Base-by-base conservation (phyloP, 2,113 vertebrate genomes). In the Tragulus kanchil region DNA sequence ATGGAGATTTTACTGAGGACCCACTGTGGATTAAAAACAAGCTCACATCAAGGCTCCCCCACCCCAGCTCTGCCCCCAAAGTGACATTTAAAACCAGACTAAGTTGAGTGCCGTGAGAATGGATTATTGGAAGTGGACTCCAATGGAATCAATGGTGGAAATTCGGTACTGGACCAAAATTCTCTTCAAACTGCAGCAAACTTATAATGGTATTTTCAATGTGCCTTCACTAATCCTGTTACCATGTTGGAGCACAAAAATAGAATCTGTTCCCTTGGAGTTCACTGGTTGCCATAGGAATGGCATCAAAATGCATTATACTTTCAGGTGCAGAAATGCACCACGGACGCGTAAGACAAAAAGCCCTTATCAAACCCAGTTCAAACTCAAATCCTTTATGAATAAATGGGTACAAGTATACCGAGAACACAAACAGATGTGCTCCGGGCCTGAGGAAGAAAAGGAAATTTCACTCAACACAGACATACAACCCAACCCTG, bases 231-330 rank as follows among this genome's bases (percentile, higher is more conserved):
- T 90, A 96, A 94, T 97, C 83, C 86, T 89, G 73, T 96, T 96
- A 96, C 83, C 94, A 94, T 52, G 45, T 81, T 90, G 91, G 45
- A 95, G 92, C n/a, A 97, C 88, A 89, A 96, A 98, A 95, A 97
- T 91, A 96, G 85, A 96, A 89, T 89, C 48, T 95, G 87, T 93
- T 95, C 48, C 96, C 93, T 96, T 97, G 86, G 91, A 96, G 48
- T 97, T 96, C 93, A 97, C 59, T 28, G 12, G 97, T 96, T 96
- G 95, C 91, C 88, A 97, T 36, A 97, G 95, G 95, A 96, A 97
- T 86, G 48, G 79, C 91, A 97, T 94, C 89, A 78, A 96, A 97
- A 97, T 79, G 59, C 82, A 93, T 94, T 92, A 61, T n/a, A 89
- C 26, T 82, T 97, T 95, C 82, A 96, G 90, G 96, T 97, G 59